Base-by-base conservation (phyloP, 1,140 invertebrate genomes). In the Hesperophylax magnus region DNA sequence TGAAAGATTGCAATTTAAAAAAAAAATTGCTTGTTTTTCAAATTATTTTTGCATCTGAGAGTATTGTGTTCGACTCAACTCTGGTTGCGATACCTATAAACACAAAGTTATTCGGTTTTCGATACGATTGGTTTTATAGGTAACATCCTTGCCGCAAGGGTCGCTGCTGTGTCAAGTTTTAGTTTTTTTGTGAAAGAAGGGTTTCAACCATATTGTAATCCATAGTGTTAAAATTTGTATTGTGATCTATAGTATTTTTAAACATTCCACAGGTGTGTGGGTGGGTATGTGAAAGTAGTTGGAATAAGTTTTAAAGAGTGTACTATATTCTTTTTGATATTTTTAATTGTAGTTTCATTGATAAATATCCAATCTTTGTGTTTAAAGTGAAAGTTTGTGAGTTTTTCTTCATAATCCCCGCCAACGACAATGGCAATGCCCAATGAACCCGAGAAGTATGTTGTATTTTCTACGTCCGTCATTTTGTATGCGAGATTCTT, bases 221-320 rank as follows among this genome's bases (percentile, higher is more conserved):
- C 34, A 8, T 34, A 34, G 34, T 34, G 7, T 34, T 34, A 34
- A 2, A 34, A 34, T 34, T 34, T 34, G 34, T 34, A 47, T 14
- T 47, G 39, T 47, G 9, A 47, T 47, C 39, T 47, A 18, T 47
- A 18, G 56, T 78, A 53, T 56, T 71, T 61, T 22, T 9, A 65
- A n/a, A 74, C 78, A 79, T 79, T 79, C 78, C 67, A 74, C 78
- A 79, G 78, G 78, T 79, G 78, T 74, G 78, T 79, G 22, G 69
- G 69, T 74, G 77, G 69, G 34, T 63, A 56, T 74, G 78, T 74
- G 78, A 79, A 79, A 79, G 78, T 79, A 53, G 67, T 53, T 65
- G 34, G 5, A 20, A 77, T 34, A 77, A 77, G 58, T 77, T 77
- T 77, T 39, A 47, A 61, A 77, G 34, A 61, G 58, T 47, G 20